Percentiles rank a stretch among this genome's conserved stretches.
Evolutionary conservation across 2,888 invertebrate genomes (phyloP).

Genomic region (Drosophila quinaria): DNA sequence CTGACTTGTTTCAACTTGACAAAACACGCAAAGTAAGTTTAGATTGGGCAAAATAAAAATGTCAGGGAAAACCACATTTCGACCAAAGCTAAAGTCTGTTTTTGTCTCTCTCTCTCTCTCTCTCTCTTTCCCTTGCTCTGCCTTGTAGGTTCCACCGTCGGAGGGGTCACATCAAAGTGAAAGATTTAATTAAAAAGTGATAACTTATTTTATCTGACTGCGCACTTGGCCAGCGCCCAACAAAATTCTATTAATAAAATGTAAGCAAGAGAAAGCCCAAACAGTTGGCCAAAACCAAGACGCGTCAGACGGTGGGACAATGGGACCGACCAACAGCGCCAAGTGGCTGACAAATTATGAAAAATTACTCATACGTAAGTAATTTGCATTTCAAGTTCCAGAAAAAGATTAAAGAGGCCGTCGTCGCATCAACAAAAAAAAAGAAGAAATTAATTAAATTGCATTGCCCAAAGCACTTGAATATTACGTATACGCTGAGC

Average conservation of each 20-base stretch:
- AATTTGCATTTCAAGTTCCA: conserved; percentile 60
- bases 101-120: neutral
- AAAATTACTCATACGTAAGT: conserved; percentile 73
- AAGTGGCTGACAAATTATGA: conserved; percentile 63
- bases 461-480: conserved; percentile 5
- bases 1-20: conserved; percentile 6
- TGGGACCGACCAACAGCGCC: neutral
- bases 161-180: conserved; percentile 65
- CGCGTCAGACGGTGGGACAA: neutral
- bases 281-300: conserved; percentile 35
- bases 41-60: conserved; percentile 1
- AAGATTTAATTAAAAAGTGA: conserved; percentile 78
- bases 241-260: conserved; percentile 70
- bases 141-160: conserved; percentile 3
- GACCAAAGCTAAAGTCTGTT: neutral
- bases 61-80: conserved; percentile 23
- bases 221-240: conserved; percentile 52
- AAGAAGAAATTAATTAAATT: conserved; percentile 32
- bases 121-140: neutral
- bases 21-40: conserved; percentile 10
- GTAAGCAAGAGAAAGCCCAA: conserved; percentile 63
- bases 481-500: conserved; percentile 16
- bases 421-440: neutral
- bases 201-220: conserved; percentile 61
- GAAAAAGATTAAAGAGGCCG: conserved; percentile 49